Evolutionary conservation across 2,888 invertebrate species (phyloP), one percentile per base, ranked within the genome.

Genomic region (Cantharis rustica): DNA sequence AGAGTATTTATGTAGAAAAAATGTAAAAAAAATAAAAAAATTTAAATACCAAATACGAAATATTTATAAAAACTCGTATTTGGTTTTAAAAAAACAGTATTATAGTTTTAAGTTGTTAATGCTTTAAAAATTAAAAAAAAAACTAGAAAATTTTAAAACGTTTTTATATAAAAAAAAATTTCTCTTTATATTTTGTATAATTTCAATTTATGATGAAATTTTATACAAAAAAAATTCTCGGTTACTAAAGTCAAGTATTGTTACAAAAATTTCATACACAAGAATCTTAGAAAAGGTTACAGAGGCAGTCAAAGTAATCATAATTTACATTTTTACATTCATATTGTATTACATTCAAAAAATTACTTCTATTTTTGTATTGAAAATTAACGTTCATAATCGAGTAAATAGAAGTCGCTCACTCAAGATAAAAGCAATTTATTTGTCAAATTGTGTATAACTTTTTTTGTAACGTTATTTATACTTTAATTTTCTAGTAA

Each of bases 11-110:
- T 75, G 76, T 69, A 75, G 73, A 75, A 73, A 82, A 82, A 83
- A 82, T 80, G 5, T 80, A 80, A 76, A 75, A 80, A 79, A 80
- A 81, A 77, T 81, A 78, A 27, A 63, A 31, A 72, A 75, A 70
- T 72, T 73, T 72, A 80, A 79, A 75, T 61, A 79, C 82, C 81
- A 82, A 76, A 75, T 75, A 69, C 77, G 84, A 81, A 83, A 83
- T 81, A 85, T 85, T 85, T 85, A 83, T 85, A 84, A 85, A 84
- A 83, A 84, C 70, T 79, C 81, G 78, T 71, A 69, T 73, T 72
- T 72, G 69, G 79, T 75, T 31, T 47, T 47, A 47, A 47, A 75
- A 81, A 83, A 84, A 81, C 81, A 83, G 81, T 83, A 82, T 83
- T 84, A 81, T 75, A 75, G 75, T 61, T 77, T 16, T 77, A 72